Evolutionary conservation across 2,888 invertebrate species (phyloP).

Genomic region (Cephus pygmeus): DNA sequence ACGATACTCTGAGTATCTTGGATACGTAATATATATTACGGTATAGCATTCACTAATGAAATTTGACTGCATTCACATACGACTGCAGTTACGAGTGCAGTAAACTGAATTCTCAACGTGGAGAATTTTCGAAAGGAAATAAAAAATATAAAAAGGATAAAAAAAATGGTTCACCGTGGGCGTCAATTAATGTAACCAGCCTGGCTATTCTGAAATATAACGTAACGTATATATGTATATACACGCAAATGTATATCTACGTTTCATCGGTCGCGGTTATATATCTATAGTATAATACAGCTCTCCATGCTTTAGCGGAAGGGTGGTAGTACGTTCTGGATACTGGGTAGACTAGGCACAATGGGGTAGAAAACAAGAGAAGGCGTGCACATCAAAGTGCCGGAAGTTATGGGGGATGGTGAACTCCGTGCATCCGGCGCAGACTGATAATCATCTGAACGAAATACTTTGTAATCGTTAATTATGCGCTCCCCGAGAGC

Average conservation of each 20-base stretch:
- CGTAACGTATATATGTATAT: not conserved
- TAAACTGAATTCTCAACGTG: not conserved
- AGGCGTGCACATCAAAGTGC: constrained; percentile 62
- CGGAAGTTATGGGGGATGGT: constrained; percentile 62
- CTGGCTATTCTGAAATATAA: constrained; percentile 7
- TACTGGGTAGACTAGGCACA: constrained; percentile 38
- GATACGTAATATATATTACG: no score
- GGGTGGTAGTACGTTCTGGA: not conserved
- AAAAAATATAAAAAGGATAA: not conserved
- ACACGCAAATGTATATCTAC: constrained; percentile 2
- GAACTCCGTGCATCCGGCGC: constrained; percentile 58
- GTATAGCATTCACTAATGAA: not conserved
- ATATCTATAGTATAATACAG: constrained; percentile 21
- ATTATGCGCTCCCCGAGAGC: constrained; percentile 49
- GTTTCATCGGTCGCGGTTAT: constrained; percentile 29
- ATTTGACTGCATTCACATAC: no score
- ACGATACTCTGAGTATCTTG: not conserved
- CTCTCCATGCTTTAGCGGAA: not conserved
- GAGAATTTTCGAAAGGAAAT: constrained; percentile 8
- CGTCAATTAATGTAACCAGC: constrained; percentile 30
- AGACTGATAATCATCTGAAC: constrained; percentile 66
- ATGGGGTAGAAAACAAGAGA: constrained; percentile 63
- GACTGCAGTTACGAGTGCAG: not conserved
- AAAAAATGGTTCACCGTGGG: constrained; percentile 24
- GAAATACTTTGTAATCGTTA: constrained; percentile 66